phyloP scores from a whole-genome alignment of 2,888 invertebrate species.

The Mesorhabditis sp. region DNA sequence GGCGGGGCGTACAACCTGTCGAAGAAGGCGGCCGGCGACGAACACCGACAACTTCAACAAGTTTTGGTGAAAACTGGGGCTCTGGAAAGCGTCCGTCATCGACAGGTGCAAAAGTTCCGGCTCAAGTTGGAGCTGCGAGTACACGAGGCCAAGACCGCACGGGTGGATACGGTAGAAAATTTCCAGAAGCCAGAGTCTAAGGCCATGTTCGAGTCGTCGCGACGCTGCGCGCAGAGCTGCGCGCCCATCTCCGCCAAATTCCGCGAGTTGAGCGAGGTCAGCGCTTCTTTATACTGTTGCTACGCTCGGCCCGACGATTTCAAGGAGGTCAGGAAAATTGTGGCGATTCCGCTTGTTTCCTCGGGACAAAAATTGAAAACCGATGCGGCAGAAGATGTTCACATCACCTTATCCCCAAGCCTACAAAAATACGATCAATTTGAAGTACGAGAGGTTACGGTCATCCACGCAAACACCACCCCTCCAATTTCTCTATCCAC shows the following conservation, averaged over 20 bases:
- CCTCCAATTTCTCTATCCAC: conserved; percentile 26
- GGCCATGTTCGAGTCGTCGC: background rate
- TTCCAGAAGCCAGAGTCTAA: background rate
- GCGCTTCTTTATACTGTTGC: background rate
- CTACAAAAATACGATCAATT: conserved; percentile 7
- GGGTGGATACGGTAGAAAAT: conserved; percentile 16
- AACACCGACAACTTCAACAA: conserved; percentile 20
- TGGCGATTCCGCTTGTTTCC: conserved; percentile 21
- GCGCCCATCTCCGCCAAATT: background rate
- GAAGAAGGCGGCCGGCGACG: conserved; percentile 38
- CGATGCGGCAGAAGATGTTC: conserved; percentile 45
- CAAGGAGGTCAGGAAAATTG: conserved; percentile 10
- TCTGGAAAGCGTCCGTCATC: conserved; percentile 25
- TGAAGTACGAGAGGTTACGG: conserved; percentile 21
- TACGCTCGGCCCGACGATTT: conserved; percentile 5
- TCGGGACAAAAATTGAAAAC: conserved; percentile 33
- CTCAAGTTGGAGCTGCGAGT: conserved; percentile 20
- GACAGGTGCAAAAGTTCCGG: conserved; percentile 20
- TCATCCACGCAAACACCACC: conserved; percentile 24
- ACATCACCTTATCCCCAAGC: conserved; percentile 29
- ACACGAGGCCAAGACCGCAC: conserved; percentile 22
- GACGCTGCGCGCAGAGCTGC: background rate
- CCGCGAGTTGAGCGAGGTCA: background rate
- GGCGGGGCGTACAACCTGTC: conserved; percentile 42
- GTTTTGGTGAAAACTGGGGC: conserved; percentile 18